Evolutionary conservation across 2,797 vertebrate genomes (phyloP), one percentile per base, ranked within the genome.

Genomic region (Xenentodon cancila): DNA sequence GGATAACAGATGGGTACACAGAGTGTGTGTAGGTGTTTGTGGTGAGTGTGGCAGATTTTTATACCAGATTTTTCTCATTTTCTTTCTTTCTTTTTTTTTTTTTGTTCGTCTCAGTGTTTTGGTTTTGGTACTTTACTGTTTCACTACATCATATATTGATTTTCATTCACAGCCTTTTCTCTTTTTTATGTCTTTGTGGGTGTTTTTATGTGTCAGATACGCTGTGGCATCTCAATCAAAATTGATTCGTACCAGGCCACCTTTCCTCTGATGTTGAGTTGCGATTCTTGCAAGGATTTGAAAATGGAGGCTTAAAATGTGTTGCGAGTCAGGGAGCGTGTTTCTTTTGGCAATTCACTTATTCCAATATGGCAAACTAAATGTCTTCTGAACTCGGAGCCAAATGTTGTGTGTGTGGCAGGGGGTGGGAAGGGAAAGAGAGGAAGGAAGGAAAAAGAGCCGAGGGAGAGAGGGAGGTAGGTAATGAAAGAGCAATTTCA

Each of bases 1-100:
- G 80, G 81, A 79, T 81, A 85, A 75, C 85, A 91, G 86, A 91
- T 88, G 85, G 82, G 76, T 77, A 77, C 63, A 25, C 68, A 68
- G 57, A 43, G 62, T 64, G 20, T 58, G 61, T 57, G 75, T 67
- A 63, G 59, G 51, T 63, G 64, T 64, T 56, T 65, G 78, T 65
- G 70, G 62, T 48, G 62, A 64, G 30, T 75, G 58, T 71, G 45
- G 13, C 44, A 42, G 32, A 48, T 27, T 53, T 73, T 62, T 73
- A 16, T 55, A 58, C 47, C 19, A 49, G 56, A 63, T 51, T 59
- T 45, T 30, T 20, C 25, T 21, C 4, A 53, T 47, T 54, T 65
- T 50, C 30, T 52, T 20, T 57, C 44, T 50, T n/a, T n/a, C n/a
- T n/a, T 45, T 44, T 20, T 34, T 11, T 12, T 52, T 20, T 59